Conservation (phyloP, 1,140 invertebrate genomes). For the Zophobas morio region DNA sequence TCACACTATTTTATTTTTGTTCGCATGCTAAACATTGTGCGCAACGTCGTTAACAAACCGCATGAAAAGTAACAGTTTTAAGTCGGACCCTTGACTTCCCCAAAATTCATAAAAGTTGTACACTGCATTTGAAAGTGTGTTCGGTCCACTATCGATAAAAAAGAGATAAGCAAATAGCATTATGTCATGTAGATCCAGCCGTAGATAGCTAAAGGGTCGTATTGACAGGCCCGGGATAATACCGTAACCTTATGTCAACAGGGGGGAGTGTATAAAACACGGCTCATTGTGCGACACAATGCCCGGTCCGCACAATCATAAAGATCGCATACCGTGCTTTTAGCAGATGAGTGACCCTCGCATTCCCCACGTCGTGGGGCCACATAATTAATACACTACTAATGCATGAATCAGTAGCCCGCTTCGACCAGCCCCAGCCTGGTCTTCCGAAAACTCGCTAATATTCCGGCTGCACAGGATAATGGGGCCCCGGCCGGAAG, state of each 20-base stretch:
- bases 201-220: conserved; percentile 48
- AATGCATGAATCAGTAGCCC: conserved; percentile 15
- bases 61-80: no score
- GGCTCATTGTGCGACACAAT: conserved; percentile 55
- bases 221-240: conserved; percentile 53
- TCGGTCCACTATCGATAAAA: conserved; percentile 23
- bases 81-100: no score
- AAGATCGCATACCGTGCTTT: conserved; percentile 50
- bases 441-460: no score
- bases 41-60: no score
- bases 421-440: not conserved
- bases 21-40: no score
- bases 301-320: conserved; percentile 49
- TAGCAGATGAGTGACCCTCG: conserved; percentile 47
- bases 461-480: not conserved
- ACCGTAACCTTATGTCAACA: conserved; percentile 57
- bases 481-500: not conserved
- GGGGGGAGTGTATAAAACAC: conserved; percentile 53
- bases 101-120: not conserved
- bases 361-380: conserved; percentile 5
- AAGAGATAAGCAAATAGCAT: conserved; percentile 42
- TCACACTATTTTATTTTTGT: no score
- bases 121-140: not conserved
- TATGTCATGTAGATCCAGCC: conserved; percentile 25
- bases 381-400: conserved; percentile 43